These are phyloP conservation scores for Prinia subflava DNA, from an alignment of 2,113 vertebrate species.

Conservation along the genomic window DNA sequence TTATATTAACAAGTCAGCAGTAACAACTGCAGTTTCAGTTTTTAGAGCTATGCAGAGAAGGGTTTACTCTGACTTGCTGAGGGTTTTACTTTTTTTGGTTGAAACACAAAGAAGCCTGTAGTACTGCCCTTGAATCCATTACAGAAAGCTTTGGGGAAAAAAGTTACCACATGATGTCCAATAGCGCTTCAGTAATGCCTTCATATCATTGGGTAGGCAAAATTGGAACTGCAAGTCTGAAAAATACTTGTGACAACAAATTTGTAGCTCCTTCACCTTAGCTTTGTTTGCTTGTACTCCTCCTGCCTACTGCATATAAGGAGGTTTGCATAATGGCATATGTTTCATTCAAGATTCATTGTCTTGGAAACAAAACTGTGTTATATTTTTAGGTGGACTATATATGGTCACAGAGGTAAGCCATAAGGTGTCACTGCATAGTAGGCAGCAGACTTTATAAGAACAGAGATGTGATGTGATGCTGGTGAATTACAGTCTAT, in stretches of 20 bases:
- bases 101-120: not conserved
- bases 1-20: slow-evolving; percentile 65
- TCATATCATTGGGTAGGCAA: not conserved
- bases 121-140: not conserved
- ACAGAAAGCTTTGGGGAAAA: not conserved
- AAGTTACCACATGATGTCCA: not conserved
- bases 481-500: not conserved
- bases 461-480: not conserved
- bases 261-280: not conserved
- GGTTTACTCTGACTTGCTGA: not conserved
- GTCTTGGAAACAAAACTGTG: not conserved
- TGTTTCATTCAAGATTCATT: not conserved
- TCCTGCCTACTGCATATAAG: not conserved
- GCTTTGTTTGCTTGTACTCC: not conserved
- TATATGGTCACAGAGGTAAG: not conserved
- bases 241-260: not conserved
- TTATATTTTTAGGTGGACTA: not conserved
- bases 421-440: not conserved
- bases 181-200: not conserved
- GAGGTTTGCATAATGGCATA: not conserved
- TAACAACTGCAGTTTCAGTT: slow-evolving; percentile 43
- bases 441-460: not conserved
- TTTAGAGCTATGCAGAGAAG: slow-evolving; percentile 15
- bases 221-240: not conserved
- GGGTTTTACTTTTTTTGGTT: not conserved